Percentiles rank a stretch among this genome's conserved stretches.
These are phyloP conservation scores for Leucophenga varia DNA, from an alignment of 1,140 invertebrate genomes.

Conservation along the genomic window DNA sequence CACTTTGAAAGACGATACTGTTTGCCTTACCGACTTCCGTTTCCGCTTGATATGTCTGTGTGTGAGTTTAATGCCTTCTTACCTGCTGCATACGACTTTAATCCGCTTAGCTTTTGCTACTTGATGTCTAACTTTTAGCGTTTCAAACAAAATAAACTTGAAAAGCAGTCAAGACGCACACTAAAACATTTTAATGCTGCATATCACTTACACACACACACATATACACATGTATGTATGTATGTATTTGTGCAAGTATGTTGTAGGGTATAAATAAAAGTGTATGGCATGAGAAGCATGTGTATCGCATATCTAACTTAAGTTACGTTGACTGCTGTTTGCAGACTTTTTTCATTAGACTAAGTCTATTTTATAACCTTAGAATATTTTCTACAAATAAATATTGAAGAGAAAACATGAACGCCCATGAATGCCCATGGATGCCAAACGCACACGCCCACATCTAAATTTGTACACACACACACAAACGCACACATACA, in stretches of 20 bases:
- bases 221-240: constrained; percentile 1
- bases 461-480: background rate
- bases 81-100: constrained; percentile 12
- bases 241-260: background rate
- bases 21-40: constrained; percentile 15
- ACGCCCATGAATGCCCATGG: no score
- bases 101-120: constrained; percentile 43
- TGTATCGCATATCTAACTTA: constrained; percentile 50
- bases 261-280: no score
- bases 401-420: no score
- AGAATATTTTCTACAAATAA: no score
- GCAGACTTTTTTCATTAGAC: constrained; percentile 53
- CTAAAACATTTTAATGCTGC: constrained; percentile 11
- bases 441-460: constrained; percentile 24
- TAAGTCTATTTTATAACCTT: constrained; percentile 55
- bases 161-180: no score
- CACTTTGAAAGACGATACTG: no score
- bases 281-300: no score
- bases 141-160: constrained; percentile 35
- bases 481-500: constrained; percentile 4
- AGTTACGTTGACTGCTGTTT: no score
- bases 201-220: no score
- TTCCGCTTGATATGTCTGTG: constrained; percentile 10
- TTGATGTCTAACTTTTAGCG: constrained; percentile 47
- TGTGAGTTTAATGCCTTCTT: constrained; percentile 1